Base-by-base conservation (phyloP, 2,797 vertebrate species). In the Spea hammondii region DNA sequence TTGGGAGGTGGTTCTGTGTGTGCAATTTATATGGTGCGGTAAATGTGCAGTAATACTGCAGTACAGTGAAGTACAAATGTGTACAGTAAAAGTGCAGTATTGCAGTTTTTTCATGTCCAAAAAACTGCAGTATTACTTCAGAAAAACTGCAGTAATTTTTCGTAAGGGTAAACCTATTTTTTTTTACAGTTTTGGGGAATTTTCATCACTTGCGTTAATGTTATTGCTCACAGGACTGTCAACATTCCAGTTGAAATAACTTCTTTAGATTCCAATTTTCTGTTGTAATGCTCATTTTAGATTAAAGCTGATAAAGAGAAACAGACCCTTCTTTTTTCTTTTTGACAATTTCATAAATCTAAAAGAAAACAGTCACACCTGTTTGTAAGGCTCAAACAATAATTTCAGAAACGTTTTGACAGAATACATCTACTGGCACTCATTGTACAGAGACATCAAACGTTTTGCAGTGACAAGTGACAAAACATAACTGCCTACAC, bases 341-440 rank as follows among this genome's bases (percentile, higher is more conserved):
- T 70, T 59, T 74, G 78, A 74, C 78, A 70, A 50, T 49, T 74
- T 54, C 49, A 66, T 70, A 74, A 70, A 55, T 50, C 71, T 68
- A n/a, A n/a, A 66, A n/a, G 49, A 60, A 72, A 74, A 60, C 47
- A 60, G 70, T 74, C 32, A 53, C 50, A 70, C 54, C 57, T 62
- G 77, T 73, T 73, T 68, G 65, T 49, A 51, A 72, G 64, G 45
- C 67, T 80, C 66, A 74, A 46, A 75, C 49, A 54, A 70, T 50
- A 55, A 75, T 71, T 64, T 60, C 73, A 66, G 59, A 67, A 69
- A 80, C 45, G 50, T 55, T 76, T 70, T 71, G 62, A 71, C 78
- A 80, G 66, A 66, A 80, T 13, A 71, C 49, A 59, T 65, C 11
- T 44, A 45, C 55, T 64, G 65, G n/a, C 55, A 48, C 71, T 70